Evolutionary conservation across 2,888 invertebrate genomes (phyloP), one percentile per base, ranked within the genome.

Genomic region (Dolomedes plantarius): DNA sequence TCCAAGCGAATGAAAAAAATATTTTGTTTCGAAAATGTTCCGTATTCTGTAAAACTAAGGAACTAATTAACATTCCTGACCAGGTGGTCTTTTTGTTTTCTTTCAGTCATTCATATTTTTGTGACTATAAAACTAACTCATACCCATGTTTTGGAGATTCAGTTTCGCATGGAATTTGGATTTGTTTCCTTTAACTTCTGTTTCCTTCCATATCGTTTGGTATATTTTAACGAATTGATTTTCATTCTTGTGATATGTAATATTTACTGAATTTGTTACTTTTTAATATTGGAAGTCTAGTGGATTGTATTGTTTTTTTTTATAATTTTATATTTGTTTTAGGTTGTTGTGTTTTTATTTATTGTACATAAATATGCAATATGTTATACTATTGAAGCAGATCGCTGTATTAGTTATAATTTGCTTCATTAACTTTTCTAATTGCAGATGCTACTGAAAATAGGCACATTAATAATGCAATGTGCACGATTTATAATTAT

Each of bases 41-140:
- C 64, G 64, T 73, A 56, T 74, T 80, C 19, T 74, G 19, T 36
- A 74, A 68, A 64, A 50, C 62, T 23, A 64, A 64, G 31, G 71
- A 39, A 76, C 56, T 41, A 69, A 69, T 72, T 83, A 73, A 83
- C 75, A 77, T 85, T 85, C 73, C 56, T 39, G 77, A 73, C 77
- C 83, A 85, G 83, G 83, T 85, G 83, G 83, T 85, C 83, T 64
- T 82, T 71, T 56, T n/a, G n/a, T n/a, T 76, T 71, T 72, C 56
- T 80, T 39, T 36, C 31, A 23, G 73, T 80, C 19, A 71, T 80
- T 78, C 80, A 73, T 65, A 67, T 73, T 73, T 73, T 23, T 62
- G 3, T 62, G 36, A 7, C 50, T 1, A 50, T 6, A 50, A 50
- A 50, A 1, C 16, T 50, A 50, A 19, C n/a, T n/a, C n/a, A n/a